Evolutionary conservation across 2,888 invertebrate genomes (phyloP).

Genomic region (Aethes cnicana): DNA sequence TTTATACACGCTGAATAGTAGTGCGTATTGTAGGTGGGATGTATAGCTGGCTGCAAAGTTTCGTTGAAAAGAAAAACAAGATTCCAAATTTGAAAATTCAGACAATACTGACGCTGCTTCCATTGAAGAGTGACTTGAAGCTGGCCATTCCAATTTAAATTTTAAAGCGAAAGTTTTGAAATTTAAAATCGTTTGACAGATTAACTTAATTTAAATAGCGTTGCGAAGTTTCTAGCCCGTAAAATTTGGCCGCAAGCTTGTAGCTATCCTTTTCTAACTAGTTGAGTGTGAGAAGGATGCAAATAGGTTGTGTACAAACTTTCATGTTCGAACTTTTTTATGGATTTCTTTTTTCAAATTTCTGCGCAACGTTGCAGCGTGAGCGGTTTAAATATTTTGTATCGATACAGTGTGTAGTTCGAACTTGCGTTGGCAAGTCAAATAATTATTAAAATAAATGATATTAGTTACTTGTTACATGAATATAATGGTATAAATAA

Average conservation of each 20-base stretch:
- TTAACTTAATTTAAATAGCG: no score
- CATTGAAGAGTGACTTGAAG: no score
- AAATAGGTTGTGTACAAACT: not conserved
- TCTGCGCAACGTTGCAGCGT: constrained; percentile 57
- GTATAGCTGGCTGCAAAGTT: constrained; percentile 61
- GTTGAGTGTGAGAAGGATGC: not conserved
- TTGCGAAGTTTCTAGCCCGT: constrained; percentile 3
- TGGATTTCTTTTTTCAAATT: constrained; percentile 33
- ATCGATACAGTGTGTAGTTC: constrained; percentile 70
- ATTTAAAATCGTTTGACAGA: no score
- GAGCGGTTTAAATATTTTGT: constrained; percentile 62
- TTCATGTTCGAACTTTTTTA: constrained; percentile 23
- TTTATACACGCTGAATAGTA: constrained; percentile 73
- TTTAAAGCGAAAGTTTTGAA: no score
- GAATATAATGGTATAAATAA: constrained; percentile 65
- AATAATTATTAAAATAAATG: constrained; percentile 69
- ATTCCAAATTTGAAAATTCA: constrained; percentile 9
- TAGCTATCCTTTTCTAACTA: not conserved
- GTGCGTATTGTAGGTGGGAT: constrained; percentile 67
- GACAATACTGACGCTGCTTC: constrained; percentile 10
- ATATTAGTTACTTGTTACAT: constrained; percentile 80
- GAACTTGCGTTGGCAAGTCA: constrained; percentile 58
- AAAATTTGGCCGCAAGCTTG: not conserved
- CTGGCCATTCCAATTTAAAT: no score
- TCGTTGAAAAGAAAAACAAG: constrained; percentile 41